A percentile compares a stretch with the other conserved stretches of the same genome.
These are phyloP conservation scores for Serranochromis macrocephalus DNA, from an alignment of 2,113 vertebrate species.

Conservation along the genomic window DNA sequence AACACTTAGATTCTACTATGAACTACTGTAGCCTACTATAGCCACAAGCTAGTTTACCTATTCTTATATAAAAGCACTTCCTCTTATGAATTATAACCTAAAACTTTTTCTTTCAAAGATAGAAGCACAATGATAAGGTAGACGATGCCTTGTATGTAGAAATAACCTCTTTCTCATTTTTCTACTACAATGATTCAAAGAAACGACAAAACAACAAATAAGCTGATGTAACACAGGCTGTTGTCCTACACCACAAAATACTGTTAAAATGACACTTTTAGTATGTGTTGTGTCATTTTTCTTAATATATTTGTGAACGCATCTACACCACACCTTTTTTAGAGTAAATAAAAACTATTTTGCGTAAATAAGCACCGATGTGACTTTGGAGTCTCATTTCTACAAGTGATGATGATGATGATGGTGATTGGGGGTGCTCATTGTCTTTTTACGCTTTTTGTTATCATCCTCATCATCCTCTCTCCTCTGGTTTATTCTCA, in stretches of 20 bases:
- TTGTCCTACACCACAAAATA: not conserved
- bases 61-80: constrained; percentile 74
- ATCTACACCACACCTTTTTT: constrained; percentile 26
- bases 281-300: constrained; percentile 19
- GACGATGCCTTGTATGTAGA: constrained; percentile 75
- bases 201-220: not conserved
- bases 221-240: not conserved
- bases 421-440: not conserved
- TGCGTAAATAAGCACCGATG: constrained; percentile 67
- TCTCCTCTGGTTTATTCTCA: not conserved
- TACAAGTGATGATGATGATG: constrained; percentile 62
- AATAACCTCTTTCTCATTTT: constrained; percentile 69
- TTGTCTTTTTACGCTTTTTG: not conserved
- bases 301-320: not conserved
- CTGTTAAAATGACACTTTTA: constrained; percentile 8
- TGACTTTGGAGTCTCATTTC: constrained; percentile 72
- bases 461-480: not conserved
- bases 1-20: too few species aligned
- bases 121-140: constrained; percentile 76
- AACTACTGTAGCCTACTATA: constrained; percentile 13
- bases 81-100: constrained; percentile 66
- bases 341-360: constrained; percentile 45
- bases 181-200: constrained; percentile 50
- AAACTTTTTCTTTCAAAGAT: constrained; percentile 54
- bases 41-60: constrained; percentile 65